Conservation (phyloP, 2,888 invertebrate genomes). For the Tetragonisca angustula region DNA sequence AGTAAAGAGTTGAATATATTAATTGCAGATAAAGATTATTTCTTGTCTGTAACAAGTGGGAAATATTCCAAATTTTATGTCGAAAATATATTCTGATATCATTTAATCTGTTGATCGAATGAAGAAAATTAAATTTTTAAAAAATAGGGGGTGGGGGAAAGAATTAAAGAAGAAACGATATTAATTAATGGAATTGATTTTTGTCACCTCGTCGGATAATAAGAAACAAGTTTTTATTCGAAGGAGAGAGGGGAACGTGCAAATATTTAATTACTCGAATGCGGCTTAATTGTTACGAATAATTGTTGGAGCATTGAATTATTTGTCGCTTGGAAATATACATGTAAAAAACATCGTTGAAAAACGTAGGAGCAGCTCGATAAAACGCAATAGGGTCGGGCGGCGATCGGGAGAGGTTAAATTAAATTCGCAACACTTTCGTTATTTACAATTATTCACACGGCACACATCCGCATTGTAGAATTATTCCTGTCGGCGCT, state of each 20-base stretch:
- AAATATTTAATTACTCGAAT: constrained; percentile 6
- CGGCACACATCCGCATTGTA: background rate
- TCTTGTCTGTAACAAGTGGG: too few relatives aligned
- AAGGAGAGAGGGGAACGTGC: background rate
- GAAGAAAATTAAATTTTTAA: too few relatives aligned
- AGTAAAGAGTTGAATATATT: too few relatives aligned
- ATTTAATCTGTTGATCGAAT: too few relatives aligned
- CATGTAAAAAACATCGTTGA: background rate
- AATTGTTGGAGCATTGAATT: constrained; percentile 7
- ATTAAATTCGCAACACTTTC: constrained; percentile 28
- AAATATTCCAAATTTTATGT: too few relatives aligned
- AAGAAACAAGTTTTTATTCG: background rate
- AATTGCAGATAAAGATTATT: too few relatives aligned
- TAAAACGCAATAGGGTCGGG: background rate
- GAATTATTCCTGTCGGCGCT: constrained; percentile 3
- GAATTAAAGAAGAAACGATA: too few relatives aligned
- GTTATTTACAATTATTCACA: constrained; percentile 21
- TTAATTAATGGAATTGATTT: background rate
- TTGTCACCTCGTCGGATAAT: background rate
- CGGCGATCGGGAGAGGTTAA: background rate
- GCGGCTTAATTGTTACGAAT: background rate
- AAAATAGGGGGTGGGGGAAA: too few relatives aligned
- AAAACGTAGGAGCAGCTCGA: background rate
- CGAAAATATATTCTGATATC: too few relatives aligned
- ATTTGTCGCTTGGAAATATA: background rate